These are phyloP conservation scores for Tragulus kanchil DNA, from an alignment of 2,113 vertebrate species.

Conservation along the genomic window DNA sequence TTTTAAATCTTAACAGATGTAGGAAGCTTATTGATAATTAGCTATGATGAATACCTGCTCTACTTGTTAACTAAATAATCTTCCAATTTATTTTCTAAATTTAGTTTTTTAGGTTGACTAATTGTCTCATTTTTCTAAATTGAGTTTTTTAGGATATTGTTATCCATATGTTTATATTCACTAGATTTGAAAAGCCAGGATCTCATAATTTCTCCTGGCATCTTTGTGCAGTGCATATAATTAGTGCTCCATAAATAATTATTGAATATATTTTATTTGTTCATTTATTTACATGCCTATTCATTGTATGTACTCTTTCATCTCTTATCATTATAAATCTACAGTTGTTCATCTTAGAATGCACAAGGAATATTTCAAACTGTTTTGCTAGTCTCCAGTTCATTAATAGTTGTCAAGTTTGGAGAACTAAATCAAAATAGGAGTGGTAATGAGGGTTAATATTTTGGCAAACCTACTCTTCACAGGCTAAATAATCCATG, in stretches of 20 bases:
- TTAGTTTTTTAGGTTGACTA: neutral
- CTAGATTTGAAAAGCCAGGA: neutral
- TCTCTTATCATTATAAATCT: neutral
- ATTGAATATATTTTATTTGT: neutral
- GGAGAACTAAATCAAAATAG: constrained; percentile 11
- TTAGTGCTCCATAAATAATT: neutral
- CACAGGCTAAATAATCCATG: neutral
- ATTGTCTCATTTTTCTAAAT: neutral
- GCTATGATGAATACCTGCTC: neutral
- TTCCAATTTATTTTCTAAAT: neutral
- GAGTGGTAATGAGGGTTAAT: neutral
- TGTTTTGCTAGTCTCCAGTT: neutral
- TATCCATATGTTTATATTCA: neutral
- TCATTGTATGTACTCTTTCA: neutral
- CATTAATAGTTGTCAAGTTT: neutral
- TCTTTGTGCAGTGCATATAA: neutral
- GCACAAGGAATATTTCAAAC: neutral
- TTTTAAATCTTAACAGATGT: neutral
- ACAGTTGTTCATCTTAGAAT: neutral
- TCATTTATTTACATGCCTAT: neutral
- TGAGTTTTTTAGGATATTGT: neutral
- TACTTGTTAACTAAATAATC: neutral
- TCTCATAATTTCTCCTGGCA: neutral
- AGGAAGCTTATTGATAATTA: neutral
- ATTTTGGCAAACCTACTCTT: neutral